phyloP scores from a whole-genome alignment of 2,888 invertebrate genomes.

The Agrochola lota region DNA sequence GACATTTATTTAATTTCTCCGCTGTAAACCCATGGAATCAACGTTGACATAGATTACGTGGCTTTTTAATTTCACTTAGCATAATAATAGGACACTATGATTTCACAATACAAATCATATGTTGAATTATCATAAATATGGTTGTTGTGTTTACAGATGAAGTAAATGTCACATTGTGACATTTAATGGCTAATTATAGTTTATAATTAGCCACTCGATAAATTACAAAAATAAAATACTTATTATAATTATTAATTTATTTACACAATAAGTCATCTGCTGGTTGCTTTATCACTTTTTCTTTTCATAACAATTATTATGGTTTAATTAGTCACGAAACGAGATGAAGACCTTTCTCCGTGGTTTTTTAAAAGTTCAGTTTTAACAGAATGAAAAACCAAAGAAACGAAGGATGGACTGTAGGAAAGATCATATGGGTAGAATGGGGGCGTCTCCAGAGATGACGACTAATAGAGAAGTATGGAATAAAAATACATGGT shows the following conservation, averaged over 20 bases:
- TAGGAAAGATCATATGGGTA: not conserved
- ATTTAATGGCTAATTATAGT: too few relatives aligned
- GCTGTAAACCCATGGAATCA: constrained; percentile 41
- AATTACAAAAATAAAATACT: constrained; percentile 16
- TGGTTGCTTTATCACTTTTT: constrained; percentile 41
- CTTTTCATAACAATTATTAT: constrained; percentile 31
- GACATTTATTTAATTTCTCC: constrained; percentile 30
- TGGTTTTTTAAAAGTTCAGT: constrained; percentile 1
- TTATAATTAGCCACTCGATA: constrained; percentile 29
- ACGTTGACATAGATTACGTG: constrained; percentile 13
- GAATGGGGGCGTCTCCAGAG: not conserved
- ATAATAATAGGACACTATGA: constrained; percentile 1
- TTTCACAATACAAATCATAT: constrained; percentile 12
- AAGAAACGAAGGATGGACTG: not conserved
- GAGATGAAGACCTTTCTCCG: constrained; percentile 26
- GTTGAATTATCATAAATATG: constrained; percentile 20
- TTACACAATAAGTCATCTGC: constrained; percentile 27
- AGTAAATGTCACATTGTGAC: constrained; percentile 28
- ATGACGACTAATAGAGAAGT: not conserved
- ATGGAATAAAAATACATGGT: not conserved
- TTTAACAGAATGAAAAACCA: not conserved
- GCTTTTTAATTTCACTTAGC: constrained; percentile 22
- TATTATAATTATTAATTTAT: constrained; percentile 23
- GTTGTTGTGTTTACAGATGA: constrained; percentile 26
- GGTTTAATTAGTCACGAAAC: constrained; percentile 22